Evolutionary conservation across 2,113 vertebrate genomes (phyloP).

Genomic region (Pseudorectes ferrugineus): DNA sequence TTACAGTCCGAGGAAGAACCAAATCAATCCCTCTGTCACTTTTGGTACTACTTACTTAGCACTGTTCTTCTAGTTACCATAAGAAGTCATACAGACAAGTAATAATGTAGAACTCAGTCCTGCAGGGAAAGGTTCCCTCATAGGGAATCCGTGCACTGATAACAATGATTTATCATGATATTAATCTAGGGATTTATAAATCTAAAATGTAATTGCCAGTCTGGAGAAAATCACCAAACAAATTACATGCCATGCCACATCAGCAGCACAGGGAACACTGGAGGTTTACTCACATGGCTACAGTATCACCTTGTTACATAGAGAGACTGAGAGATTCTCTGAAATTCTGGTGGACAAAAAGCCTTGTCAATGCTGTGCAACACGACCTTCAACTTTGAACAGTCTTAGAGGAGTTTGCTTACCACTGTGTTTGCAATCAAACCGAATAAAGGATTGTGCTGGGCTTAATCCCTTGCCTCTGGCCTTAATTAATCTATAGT

Average conservation of each 20-base stretch:
- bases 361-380: not conserved
- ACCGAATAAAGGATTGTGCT: not conserved
- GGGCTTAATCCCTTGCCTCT: constrained; percentile 25
- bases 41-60: not conserved
- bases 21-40: not conserved
- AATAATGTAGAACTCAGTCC: not conserved
- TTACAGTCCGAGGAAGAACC: not conserved
- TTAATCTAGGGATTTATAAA: not conserved
- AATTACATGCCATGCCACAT: not conserved
- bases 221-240: not conserved
- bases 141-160: not conserved
- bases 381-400: not conserved
- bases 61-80: not conserved
- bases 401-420: constrained; percentile 1
- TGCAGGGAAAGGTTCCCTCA: not conserved
- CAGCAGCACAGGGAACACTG: not conserved
- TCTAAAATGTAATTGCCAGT: not conserved
- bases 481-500: constrained; percentile 20
- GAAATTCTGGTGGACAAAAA: not conserved
- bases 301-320: not conserved
- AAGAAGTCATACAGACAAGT: not conserved
- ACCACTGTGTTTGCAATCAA: not conserved
- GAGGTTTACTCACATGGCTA: not conserved
- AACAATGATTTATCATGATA: not conserved
- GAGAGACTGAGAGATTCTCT: not conserved